These are phyloP conservation scores for Aspidapion aeneum DNA, from an alignment of 2,888 invertebrate genomes.

Conservation along the genomic window DNA sequence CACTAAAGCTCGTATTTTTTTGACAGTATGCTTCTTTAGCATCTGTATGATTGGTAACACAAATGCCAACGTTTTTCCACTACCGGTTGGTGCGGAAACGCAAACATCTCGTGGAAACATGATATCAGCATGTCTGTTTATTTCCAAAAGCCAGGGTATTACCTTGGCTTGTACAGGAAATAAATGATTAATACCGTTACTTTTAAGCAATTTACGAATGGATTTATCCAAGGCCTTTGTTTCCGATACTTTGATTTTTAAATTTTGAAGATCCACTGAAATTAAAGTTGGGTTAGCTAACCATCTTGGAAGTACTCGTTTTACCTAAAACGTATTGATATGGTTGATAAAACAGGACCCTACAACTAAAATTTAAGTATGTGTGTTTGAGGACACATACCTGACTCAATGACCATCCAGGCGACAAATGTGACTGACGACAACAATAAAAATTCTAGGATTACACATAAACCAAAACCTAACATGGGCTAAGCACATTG, in stretches of 20 bases:
- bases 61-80: conserved; percentile 95
- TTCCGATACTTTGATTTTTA: conserved; percentile 53
- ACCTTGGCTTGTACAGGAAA: conserved; percentile 84
- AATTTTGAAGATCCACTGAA: conserved; percentile 64
- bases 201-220: conserved; percentile 60
- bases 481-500: too few relatives aligned
- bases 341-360: background rate
- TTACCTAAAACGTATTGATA: conserved; percentile 52
- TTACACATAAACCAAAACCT: too few relatives aligned
- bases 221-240: conserved; percentile 60
- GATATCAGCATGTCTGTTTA: conserved; percentile 55
- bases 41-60: conserved; percentile 87
- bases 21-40: conserved; percentile 35
- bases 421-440: background rate
- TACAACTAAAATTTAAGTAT: too few relatives aligned
- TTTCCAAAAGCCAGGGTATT: conserved; percentile 71
- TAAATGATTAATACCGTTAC: conserved; percentile 69
- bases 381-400: background rate
- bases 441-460: too few relatives aligned
- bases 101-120: conserved; percentile 87
- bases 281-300: conserved; percentile 75
- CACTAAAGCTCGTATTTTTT: conserved; percentile 75
- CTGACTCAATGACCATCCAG: background rate
- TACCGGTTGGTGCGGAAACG: conserved; percentile 96
- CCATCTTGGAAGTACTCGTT: conserved; percentile 84